These are phyloP conservation scores for Drosophila repletoides DNA, from an alignment of 1,140 invertebrate genomes.

Conservation along the genomic window DNA sequence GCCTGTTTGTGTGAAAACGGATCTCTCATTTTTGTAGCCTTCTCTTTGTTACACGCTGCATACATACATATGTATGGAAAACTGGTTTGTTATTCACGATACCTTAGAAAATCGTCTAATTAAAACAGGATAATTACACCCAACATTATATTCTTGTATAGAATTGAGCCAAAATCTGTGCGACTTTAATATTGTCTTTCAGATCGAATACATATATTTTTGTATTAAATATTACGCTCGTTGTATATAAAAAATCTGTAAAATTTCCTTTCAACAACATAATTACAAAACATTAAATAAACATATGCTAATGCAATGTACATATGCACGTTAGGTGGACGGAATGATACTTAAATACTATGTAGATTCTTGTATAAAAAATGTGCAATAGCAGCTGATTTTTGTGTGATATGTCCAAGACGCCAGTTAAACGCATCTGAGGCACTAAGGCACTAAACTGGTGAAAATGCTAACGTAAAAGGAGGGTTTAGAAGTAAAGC, in stretches of 20 bases:
- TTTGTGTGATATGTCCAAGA: constrained; percentile 41
- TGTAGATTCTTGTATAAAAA: constrained; percentile 44
- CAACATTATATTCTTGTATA: constrained; percentile 27
- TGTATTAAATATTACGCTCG: constrained; percentile 21
- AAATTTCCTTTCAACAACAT: constrained; percentile 9
- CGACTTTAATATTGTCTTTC: constrained; percentile 28
- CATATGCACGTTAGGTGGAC: constrained; percentile 35
- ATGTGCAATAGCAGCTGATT: neutral
- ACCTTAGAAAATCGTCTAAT: too few species aligned
- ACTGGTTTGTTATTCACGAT: too few species aligned
- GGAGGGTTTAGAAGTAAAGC: constrained; percentile 38
- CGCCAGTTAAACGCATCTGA: constrained; percentile 35
- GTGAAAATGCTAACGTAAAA: constrained; percentile 33
- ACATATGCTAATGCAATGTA: neutral
- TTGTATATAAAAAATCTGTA: constrained; percentile 45
- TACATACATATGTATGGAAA: too few species aligned
- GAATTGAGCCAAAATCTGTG: constrained; percentile 33
- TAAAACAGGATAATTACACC: too few species aligned
- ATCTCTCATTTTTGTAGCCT: too few species aligned
- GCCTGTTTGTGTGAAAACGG: too few species aligned
- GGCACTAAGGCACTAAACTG: constrained; percentile 71
- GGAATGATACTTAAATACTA: constrained; percentile 58
- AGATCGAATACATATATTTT: too few species aligned
- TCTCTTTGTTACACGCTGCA: too few species aligned
- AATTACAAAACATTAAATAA: constrained; percentile 10